Conservation (phyloP, 2,888 invertebrate genomes). For the Trachelus tabidus region DNA sequence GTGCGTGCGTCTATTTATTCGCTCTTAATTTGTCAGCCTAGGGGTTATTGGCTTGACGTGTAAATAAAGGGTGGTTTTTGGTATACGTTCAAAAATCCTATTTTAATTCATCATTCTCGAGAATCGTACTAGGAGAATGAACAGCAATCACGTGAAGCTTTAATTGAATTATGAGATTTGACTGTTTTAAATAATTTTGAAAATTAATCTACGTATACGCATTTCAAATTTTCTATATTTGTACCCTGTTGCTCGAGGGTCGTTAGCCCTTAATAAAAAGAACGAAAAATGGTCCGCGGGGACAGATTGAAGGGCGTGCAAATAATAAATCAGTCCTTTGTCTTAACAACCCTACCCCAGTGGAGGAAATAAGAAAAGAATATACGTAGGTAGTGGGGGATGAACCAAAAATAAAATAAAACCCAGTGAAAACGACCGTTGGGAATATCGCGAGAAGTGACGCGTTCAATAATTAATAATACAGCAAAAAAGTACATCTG, state of each 20-base stretch:
- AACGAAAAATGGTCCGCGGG: slow-evolving; percentile 52
- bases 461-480: slow-evolving; percentile 43
- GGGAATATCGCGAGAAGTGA: slow-evolving; percentile 49
- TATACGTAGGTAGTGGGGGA: background rate
- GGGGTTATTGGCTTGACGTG: slow-evolving; percentile 12
- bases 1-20: slow-evolving; percentile 30
- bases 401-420: background rate
- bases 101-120: background rate
- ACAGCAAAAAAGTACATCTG: background rate
- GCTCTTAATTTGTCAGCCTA: slow-evolving; percentile 19
- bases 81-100: background rate
- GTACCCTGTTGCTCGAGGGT: background rate
- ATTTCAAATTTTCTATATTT: background rate
- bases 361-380: background rate
- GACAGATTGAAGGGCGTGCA: slow-evolving; percentile 52
- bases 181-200: background rate
- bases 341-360: slow-evolving; percentile 44
- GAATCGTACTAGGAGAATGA: background rate
- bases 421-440: slow-evolving; percentile 51
- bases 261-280: slow-evolving; percentile 7
- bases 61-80: background rate
- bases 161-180: background rate
- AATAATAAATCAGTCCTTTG: slow-evolving; percentile 59
- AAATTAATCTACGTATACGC: background rate
- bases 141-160: background rate